Evolutionary conservation across 1,140 invertebrate genomes (phyloP).

Genomic region (Lordiphosa clarofinis): DNA sequence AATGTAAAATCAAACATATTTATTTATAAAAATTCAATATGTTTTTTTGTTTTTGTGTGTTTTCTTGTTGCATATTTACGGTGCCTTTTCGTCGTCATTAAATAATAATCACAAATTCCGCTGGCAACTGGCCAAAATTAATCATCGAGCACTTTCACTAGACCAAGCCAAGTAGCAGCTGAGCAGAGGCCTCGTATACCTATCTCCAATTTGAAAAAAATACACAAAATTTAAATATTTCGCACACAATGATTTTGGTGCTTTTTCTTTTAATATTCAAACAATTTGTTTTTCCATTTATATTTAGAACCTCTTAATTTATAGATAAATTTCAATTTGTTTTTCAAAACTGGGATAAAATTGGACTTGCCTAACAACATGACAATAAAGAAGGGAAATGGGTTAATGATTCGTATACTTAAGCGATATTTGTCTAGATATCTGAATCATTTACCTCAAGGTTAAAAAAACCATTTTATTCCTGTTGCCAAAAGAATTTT

Average conservation of each 20-base stretch:
- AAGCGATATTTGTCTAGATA: background rate
- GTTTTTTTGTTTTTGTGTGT: conserved; percentile 27
- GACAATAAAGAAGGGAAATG: conserved; percentile 39
- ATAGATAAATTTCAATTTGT: conserved; percentile 24
- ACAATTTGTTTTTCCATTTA: conserved; percentile 28
- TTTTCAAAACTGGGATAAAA: conserved; percentile 7
- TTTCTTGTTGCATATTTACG: conserved; percentile 36
- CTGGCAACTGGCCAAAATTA: conserved; percentile 66
- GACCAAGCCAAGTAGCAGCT: conserved; percentile 39
- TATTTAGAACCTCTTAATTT: conserved; percentile 45
- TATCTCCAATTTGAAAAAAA: conserved; percentile 47
- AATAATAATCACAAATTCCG: conserved; percentile 73
- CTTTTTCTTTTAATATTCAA: conserved; percentile 23
- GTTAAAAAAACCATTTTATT: conserved; percentile 22
- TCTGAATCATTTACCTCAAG: conserved; percentile 29
- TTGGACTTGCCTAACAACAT: conserved; percentile 36
- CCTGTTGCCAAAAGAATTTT: conserved; percentile 24
- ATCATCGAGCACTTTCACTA: conserved; percentile 76
- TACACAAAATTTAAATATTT: conserved; percentile 55
- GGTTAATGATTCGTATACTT: conserved; percentile 44
- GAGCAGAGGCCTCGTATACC: conserved; percentile 1
- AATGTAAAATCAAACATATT: conserved; percentile 58
- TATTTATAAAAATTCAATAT: conserved; percentile 40
- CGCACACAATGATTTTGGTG: conserved; percentile 41
- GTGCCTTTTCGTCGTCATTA: conserved; percentile 73